Percentiles rank a stretch among this genome's conserved stretches.
phyloP scores from a whole-genome alignment of 2,888 invertebrate genomes.

The Athrips mouffetella region DNA sequence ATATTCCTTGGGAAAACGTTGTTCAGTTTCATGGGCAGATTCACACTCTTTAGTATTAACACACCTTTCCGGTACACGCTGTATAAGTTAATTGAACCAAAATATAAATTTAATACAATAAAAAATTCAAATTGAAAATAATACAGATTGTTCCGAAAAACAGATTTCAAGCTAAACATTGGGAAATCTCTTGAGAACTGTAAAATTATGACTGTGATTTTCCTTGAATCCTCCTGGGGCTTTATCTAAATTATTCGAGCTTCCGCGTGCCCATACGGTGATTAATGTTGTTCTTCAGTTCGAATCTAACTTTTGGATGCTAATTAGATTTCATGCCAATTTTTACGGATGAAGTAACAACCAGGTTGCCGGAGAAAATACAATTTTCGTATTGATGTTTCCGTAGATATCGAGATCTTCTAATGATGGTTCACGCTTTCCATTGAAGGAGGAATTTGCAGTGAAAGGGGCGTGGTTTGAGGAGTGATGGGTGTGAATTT shows the following conservation, averaged over 20 bases:
- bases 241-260: slow-evolving; percentile 17
- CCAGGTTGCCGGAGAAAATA: slow-evolving; percentile 11
- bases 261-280: slow-evolving; percentile 15
- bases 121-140: neutral
- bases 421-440: slow-evolving; percentile 25
- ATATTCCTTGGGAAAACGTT: too few relatives aligned
- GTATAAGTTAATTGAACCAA: neutral
- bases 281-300: slow-evolving; percentile 19
- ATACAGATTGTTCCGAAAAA: neutral
- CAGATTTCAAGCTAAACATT: neutral
- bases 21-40: too few relatives aligned
- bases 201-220: slow-evolving; percentile 14
- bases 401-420: slow-evolving; percentile 23
- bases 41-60: too few relatives aligned
- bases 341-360: slow-evolving; percentile 16
- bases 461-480: slow-evolving; percentile 33
- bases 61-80: too few relatives aligned
- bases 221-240: slow-evolving; percentile 8
- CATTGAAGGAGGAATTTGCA: slow-evolving; percentile 44
- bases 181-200: slow-evolving; percentile 3
- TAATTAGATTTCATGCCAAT: slow-evolving; percentile 25
- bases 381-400: slow-evolving; percentile 18
- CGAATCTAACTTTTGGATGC: slow-evolving; percentile 28
- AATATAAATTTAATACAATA: neutral
- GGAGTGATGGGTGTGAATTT: slow-evolving; percentile 63